These are phyloP conservation scores for Nycteola revayana DNA, from an alignment of 2,888 invertebrate genomes.

Conservation along the genomic window DNA sequence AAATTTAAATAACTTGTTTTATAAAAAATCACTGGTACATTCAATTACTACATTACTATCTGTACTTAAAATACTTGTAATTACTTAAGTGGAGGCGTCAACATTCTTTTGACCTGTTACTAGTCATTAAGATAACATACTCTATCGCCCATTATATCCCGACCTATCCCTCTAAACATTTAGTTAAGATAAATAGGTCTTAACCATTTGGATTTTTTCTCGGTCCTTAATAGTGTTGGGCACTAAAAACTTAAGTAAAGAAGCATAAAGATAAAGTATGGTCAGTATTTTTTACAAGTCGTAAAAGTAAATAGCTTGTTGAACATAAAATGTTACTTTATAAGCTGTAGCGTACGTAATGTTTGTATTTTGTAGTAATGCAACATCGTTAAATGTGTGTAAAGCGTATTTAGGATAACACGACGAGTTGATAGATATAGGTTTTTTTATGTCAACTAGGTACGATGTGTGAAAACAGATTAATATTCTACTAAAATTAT, in stretches of 20 bases:
- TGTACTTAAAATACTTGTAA: constrained; percentile 31
- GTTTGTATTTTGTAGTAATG: constrained; percentile 1
- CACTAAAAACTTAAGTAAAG: constrained; percentile 38
- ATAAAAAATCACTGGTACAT: constrained; percentile 8
- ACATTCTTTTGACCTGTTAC: constrained; percentile 28
- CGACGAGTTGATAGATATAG: too few species aligned
- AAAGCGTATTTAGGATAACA: too few species aligned
- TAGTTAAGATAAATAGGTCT: constrained; percentile 4
- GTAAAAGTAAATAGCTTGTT: constrained; percentile 22
- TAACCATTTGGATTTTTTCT: constrained; percentile 11
- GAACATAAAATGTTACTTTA: constrained; percentile 3
- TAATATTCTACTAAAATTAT: too few species aligned
- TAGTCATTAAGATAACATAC: constrained; percentile 37
- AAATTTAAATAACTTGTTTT: too few species aligned
- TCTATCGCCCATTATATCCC: constrained; percentile 7
- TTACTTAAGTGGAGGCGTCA: constrained; percentile 35
- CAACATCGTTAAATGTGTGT: too few species aligned
- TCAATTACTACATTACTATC: constrained; percentile 23
- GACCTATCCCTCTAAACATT: constrained; percentile 4
- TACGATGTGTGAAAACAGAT: too few species aligned
- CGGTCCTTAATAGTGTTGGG: constrained; percentile 28
- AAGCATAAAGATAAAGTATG: constrained; percentile 25
- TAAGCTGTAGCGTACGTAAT: constrained; percentile 2
- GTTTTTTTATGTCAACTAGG: too few species aligned
- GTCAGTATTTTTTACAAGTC: constrained; percentile 29